Percentiles rank a stretch among this genome's conserved stretches.
These are phyloP conservation scores for Pterois miles DNA, from an alignment of 2,797 vertebrate genomes.

Conservation along the genomic window DNA sequence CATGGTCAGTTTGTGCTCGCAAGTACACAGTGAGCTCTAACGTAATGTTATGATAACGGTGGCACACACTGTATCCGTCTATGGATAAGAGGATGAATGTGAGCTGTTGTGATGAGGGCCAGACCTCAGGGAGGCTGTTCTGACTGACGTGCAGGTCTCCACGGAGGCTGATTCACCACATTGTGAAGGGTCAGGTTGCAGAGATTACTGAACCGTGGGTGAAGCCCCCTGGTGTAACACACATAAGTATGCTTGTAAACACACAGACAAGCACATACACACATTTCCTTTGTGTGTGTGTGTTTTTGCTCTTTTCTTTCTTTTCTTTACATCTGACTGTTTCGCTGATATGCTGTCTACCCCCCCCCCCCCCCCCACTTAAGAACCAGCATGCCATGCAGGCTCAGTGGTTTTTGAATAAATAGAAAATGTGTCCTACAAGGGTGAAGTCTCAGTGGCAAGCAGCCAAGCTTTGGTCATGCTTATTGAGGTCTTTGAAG, in stretches of 20 bases:
- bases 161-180: constrained; percentile 53
- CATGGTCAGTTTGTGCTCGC: constrained; percentile 11
- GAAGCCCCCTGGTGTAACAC: constrained; percentile 38
- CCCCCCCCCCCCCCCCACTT: too few relatives aligned
- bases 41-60: constrained; percentile 29
- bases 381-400: neutral
- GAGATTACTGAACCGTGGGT: constrained; percentile 63
- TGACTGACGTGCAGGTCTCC: constrained; percentile 59
- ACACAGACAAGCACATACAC: neutral
- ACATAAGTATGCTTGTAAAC: constrained; percentile 33
- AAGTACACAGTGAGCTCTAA: constrained; percentile 14
- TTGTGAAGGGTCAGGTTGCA: constrained; percentile 60
- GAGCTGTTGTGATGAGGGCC: constrained; percentile 36
- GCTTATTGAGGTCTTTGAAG: constrained; percentile 22
- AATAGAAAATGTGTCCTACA: constrained; percentile 33
- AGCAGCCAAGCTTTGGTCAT: constrained; percentile 10
- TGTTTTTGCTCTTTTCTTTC: neutral
- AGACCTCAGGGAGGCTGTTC: constrained; percentile 36
- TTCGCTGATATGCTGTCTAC: neutral
- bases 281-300: neutral
- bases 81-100: constrained; percentile 29
- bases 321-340: neutral
- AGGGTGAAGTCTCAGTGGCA: constrained; percentile 24
- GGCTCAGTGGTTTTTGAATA: constrained; percentile 18
- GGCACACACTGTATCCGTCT: constrained; percentile 15